Conservation (phyloP, 2,888 invertebrate genomes). For the Diaphora mendica region DNA sequence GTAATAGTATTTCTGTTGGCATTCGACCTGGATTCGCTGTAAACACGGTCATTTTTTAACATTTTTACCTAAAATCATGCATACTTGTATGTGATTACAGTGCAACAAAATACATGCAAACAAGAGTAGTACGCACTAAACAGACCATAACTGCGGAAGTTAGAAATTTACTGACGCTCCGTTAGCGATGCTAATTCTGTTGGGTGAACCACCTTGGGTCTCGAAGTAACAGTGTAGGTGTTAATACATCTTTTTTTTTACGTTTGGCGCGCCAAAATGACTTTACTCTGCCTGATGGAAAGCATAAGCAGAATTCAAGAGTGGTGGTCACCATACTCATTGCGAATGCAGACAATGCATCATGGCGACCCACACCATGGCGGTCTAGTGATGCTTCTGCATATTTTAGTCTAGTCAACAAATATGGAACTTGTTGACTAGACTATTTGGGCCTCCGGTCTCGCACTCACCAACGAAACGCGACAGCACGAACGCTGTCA, state of each 20-base stretch:
- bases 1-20: conserved; percentile 16
- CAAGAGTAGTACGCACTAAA: conserved; percentile 59
- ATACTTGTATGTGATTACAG: conserved; percentile 42
- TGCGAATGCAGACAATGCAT: too few relatives aligned
- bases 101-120: conserved; percentile 51
- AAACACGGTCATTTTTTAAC: conserved; percentile 33
- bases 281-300: too few relatives aligned
- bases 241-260: conserved; percentile 6
- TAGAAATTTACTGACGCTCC: conserved; percentile 52
- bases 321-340: too few relatives aligned
- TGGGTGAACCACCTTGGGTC: conserved; percentile 36
- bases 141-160: conserved; percentile 76
- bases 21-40: conserved; percentile 39
- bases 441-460: too few relatives aligned
- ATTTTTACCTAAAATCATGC: conserved; percentile 42
- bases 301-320: too few relatives aligned
- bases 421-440: too few relatives aligned
- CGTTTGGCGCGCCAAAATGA: too few relatives aligned
- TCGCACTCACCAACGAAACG: too few relatives aligned
- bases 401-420: too few relatives aligned
- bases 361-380: too few relatives aligned
- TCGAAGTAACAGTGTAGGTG: conserved; percentile 8
- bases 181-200: conserved; percentile 60
- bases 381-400: too few relatives aligned
- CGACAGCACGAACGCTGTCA: too few relatives aligned